These are phyloP conservation scores for Anguilla anguilla DNA, from an alignment of 2,797 vertebrate genomes.

Conservation along the genomic window DNA sequence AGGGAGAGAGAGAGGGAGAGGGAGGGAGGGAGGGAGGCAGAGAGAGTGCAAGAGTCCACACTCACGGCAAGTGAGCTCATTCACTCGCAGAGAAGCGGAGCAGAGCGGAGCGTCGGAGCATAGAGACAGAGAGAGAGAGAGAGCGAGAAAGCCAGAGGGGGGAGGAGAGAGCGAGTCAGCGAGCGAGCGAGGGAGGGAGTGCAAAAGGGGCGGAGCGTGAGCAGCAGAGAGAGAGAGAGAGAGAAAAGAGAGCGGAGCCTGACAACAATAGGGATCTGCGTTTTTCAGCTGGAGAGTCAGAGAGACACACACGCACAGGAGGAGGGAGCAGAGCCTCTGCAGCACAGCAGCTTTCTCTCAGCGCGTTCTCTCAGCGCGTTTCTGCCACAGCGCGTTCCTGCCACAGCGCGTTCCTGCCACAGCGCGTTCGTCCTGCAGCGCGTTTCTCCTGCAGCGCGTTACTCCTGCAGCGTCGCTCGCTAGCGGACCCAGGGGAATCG, in stretches of 20 bases:
- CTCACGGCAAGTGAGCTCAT: constrained; percentile 30
- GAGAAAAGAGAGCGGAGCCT: constrained; percentile 25
- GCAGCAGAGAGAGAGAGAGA: constrained; percentile 9
- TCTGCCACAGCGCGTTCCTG: constrained; percentile 3
- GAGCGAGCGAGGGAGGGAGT: not conserved
- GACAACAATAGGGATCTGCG: constrained; percentile 78
- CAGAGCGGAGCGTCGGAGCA: not conserved
- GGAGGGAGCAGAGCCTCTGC: constrained; percentile 15
- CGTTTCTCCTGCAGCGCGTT: not conserved
- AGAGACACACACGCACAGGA: constrained; percentile 55
- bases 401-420: not conserved
- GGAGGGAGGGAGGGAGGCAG: not conserved
- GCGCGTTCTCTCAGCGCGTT: constrained; percentile 18
- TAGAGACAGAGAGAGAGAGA: constrained; percentile 2
- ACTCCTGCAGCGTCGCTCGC: not conserved
- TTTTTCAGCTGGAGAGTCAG: constrained; percentile 69
- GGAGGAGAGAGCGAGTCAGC: constrained; percentile 9
- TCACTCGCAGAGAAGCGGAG: not conserved
- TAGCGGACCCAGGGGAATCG: not conserved
- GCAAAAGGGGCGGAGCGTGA: constrained; percentile 21
- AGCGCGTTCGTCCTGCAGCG: constrained; percentile 21
- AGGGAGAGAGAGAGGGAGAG: not conserved
- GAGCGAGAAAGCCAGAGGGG: not conserved
- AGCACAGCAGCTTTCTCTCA: not conserved
- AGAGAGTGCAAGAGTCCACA: constrained; percentile 18